Evolutionary conservation across 2,113 vertebrate species (phyloP), one percentile per base, ranked within the genome.

Genomic region (Meles meles): DNA sequence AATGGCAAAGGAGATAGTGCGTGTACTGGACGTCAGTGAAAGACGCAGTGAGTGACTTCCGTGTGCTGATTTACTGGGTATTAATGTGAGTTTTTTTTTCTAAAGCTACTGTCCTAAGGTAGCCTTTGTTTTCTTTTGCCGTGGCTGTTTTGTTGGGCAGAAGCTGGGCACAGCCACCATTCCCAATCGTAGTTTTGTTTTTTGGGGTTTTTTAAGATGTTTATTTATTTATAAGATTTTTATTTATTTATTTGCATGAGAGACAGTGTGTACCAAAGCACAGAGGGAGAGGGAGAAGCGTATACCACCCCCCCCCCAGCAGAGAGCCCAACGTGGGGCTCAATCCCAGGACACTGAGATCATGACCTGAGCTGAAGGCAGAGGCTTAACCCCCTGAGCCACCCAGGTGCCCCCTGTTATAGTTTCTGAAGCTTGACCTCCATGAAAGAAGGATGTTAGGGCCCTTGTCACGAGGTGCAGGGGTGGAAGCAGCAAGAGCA

Each of bases 231-330:
- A 67, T 34, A 55, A 55, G 52, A 55, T 55, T 34, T 65, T 65
- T 14, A 63, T 27, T 27, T 27, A 65, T 34, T 65, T 34, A 67
- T 34, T 34, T 67, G 29, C 11, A 29, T 5, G 29, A 31, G 29
- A 61, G 59, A 27, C 9, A 61, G 59, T 5, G 10, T 27, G 10
- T 12, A 10, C 25, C 8, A 10, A 25, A 65, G 29, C 63, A 15
- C 63, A 67, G 63, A 67, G 31, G 31, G 31, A 67, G 63, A 67
- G 31, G 63, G 31, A 67, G 31, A 34, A 67, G 31, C 6, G 7
- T 14, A 67, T 14, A 7, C 2, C 27, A 3, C 1, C 14, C 14
- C 31, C 31, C 3, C 13, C 14, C 3, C 0, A 67, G 29, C 63
- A 67, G 14, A 67, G 31, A 67, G 63, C 63, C 63, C 6, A 15